A percentile compares a stretch with the other conserved stretches of the same genome.
phyloP scores from a whole-genome alignment of 2,797 vertebrate genomes.

The Channallabes apus region DNA sequence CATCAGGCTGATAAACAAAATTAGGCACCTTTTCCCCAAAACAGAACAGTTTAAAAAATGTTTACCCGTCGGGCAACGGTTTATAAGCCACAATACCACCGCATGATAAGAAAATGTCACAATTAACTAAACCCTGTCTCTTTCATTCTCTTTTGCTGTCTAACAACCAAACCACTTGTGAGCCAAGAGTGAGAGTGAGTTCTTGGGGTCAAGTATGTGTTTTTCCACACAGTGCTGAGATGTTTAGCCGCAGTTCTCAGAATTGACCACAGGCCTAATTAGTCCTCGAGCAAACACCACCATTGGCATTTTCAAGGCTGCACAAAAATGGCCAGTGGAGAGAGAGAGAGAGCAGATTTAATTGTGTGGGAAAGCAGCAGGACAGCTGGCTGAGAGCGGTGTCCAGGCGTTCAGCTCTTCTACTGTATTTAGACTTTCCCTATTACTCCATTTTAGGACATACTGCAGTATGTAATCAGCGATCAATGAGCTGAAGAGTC shows the following conservation, averaged over 20 bases:
- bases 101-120: slow-evolving; percentile 44
- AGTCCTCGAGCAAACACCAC: slow-evolving; percentile 48
- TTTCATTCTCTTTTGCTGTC: slow-evolving; percentile 23
- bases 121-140: slow-evolving; percentile 37
- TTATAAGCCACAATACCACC: slow-evolving; percentile 27
- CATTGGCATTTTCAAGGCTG: slow-evolving; percentile 54
- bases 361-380: slow-evolving; percentile 54
- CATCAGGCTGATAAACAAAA: slow-evolving; percentile 28
- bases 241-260: slow-evolving; percentile 51
- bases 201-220: slow-evolving; percentile 57
- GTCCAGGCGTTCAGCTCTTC: neutral
- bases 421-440: slow-evolving; percentile 24
- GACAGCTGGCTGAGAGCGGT: slow-evolving; percentile 39
- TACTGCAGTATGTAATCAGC: neutral
- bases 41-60: slow-evolving; percentile 26
- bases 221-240: slow-evolving; percentile 54
- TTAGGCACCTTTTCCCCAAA: neutral
- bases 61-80: slow-evolving; percentile 10
- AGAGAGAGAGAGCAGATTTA: slow-evolving; percentile 46
- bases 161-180: slow-evolving; percentile 53
- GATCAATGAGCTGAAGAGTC: slow-evolving; percentile 3
- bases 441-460: neutral
- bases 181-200: slow-evolving; percentile 49
- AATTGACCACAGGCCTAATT: slow-evolving; percentile 56
- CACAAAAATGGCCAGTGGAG: slow-evolving; percentile 40